Conservation (phyloP, 92 coral and sea anemone genomes). For the Phymanthus crucifer region DNA sequence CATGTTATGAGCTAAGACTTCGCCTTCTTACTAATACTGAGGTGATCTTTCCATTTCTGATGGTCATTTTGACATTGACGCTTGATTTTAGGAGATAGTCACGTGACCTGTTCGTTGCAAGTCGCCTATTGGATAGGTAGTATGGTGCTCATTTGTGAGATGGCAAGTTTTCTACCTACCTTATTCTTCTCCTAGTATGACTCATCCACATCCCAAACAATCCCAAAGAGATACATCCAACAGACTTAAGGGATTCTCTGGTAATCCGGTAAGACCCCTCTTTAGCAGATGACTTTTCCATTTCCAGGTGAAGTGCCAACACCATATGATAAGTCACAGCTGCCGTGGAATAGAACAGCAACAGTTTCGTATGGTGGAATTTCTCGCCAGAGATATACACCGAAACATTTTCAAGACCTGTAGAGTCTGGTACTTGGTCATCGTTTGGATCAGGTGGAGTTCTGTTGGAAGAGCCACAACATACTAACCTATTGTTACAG, state of each 20-base stretch:
- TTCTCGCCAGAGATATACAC: slow-evolving; percentile 52
- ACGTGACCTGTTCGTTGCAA: no score
- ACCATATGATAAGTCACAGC: slow-evolving; percentile 59
- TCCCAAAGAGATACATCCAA: slow-evolving; percentile 52
- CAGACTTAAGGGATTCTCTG: slow-evolving; percentile 54
- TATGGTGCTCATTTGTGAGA: no score
- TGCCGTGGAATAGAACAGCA: slow-evolving; percentile 54
- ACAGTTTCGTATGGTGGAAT: slow-evolving; percentile 44
- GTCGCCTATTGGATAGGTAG: no score
- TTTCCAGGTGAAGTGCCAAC: slow-evolving; percentile 43
- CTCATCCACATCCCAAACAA: slow-evolving; percentile 63
- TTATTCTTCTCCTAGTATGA: slow-evolving; percentile 50
- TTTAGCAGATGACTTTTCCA: slow-evolving; percentile 8
- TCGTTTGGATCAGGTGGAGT: not conserved
- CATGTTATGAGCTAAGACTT: no score
- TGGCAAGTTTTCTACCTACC: slow-evolving; percentile 33
- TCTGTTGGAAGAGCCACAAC: slow-evolving; percentile 12
- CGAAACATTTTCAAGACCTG: slow-evolving; percentile 40
- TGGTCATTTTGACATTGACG: no score
- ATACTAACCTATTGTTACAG: slow-evolving; percentile 1
- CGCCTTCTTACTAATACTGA: no score
- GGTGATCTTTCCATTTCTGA: no score
- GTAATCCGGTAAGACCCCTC: slow-evolving; percentile 3
- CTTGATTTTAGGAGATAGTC: no score
- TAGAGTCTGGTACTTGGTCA: not conserved